Evolutionary conservation across 1,140 invertebrate genomes (phyloP).

Genomic region (Macrosteles quadrilineatus): DNA sequence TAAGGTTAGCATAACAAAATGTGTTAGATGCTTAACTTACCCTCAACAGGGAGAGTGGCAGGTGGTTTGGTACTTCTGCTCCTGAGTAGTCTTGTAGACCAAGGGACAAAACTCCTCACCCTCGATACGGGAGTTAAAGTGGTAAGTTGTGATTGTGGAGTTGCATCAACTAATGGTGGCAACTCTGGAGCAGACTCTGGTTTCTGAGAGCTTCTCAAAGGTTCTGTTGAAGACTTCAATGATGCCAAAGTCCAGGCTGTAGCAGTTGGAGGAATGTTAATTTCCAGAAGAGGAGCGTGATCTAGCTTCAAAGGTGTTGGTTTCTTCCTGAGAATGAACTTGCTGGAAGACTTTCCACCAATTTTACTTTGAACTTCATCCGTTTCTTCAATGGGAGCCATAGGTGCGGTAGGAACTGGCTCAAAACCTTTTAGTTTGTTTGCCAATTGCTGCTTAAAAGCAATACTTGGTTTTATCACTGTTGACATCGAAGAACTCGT

Average conservation of each 20-base stretch:
- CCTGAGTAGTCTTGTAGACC: not conserved
- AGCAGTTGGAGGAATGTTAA: slow-evolving; percentile 1
- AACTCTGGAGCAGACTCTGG: not conserved
- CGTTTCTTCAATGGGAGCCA: not conserved
- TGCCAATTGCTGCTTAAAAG: not conserved
- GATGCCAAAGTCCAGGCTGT: slow-evolving; percentile 1
- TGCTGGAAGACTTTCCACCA: not conserved
- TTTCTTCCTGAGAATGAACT: not conserved
- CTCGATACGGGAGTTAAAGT: not conserved
- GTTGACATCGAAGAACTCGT: not conserved
- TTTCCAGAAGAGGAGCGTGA: not conserved
- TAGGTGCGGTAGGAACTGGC: not conserved
- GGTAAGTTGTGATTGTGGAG: not conserved
- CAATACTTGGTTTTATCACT: not conserved
- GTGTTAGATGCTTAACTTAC: not conserved
- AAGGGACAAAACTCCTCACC: slow-evolving; percentile 9
- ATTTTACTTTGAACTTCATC: slow-evolving; percentile 3
- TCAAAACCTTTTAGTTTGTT: slow-evolving; percentile 19
- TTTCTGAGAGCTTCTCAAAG: not conserved
- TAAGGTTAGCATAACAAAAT: too few relatives aligned
- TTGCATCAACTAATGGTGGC: not conserved
- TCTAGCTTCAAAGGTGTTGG: not conserved
- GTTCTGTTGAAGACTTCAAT: not conserved
- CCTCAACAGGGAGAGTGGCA: not conserved
- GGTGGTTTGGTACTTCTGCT: not conserved